These are phyloP conservation scores for Xylota sylvarum DNA, from an alignment of 2,888 invertebrate genomes.

Conservation along the genomic window DNA sequence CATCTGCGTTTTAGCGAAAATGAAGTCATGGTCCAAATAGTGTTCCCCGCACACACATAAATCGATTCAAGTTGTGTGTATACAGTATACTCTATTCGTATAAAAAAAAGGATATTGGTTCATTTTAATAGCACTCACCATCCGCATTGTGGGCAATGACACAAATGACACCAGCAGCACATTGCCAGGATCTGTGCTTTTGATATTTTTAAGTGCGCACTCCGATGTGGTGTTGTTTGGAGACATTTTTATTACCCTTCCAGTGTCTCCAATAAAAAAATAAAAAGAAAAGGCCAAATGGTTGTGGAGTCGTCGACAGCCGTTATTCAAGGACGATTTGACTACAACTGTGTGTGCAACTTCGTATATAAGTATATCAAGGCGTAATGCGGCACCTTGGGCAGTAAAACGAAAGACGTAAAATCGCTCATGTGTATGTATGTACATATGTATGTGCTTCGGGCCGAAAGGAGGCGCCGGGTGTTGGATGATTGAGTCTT, in stretches of 20 bases:
- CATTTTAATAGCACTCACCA: constrained; percentile 30
- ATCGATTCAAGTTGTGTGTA: constrained; percentile 18
- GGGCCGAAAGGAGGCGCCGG: too few species aligned
- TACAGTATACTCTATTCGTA: neutral
- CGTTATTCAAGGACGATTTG: constrained; percentile 25
- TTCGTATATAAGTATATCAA: neutral
- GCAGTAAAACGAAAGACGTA: constrained; percentile 21
- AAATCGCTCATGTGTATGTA: neutral
- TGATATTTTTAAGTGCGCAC: constrained; percentile 13
- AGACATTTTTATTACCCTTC: constrained; percentile 30
- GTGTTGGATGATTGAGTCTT: neutral
- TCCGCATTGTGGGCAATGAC: constrained; percentile 10
- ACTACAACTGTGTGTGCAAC: constrained; percentile 17
- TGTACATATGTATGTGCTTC: neutral
- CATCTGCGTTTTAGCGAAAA: constrained; percentile 34
- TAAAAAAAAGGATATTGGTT: constrained; percentile 51
- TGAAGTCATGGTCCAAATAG: constrained; percentile 43
- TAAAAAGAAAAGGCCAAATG: constrained; percentile 1
- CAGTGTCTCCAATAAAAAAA: constrained; percentile 13
- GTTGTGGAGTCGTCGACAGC: neutral
- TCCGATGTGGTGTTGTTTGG: neutral
- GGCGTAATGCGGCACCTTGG: constrained; percentile 17
- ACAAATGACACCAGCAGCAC: neutral
- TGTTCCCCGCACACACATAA: constrained; percentile 16
- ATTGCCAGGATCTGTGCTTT: constrained; percentile 32